These are phyloP conservation scores for Nomada goodeniana DNA, from an alignment of 2,888 invertebrate genomes.

Conservation along the genomic window DNA sequence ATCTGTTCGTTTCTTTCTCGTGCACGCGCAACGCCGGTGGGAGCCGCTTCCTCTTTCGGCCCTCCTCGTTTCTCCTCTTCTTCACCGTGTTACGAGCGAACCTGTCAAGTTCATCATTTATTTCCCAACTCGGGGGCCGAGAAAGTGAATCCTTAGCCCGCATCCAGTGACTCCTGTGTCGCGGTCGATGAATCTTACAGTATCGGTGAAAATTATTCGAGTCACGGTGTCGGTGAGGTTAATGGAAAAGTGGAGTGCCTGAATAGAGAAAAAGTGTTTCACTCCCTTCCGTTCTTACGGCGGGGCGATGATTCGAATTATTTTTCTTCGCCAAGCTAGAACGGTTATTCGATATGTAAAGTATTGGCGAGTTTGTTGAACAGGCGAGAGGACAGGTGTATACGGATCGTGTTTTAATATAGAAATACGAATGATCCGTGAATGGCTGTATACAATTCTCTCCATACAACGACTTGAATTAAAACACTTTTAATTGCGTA, in stretches of 20 bases:
- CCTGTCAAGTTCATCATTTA: conserved; percentile 77
- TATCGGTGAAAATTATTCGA: conserved; percentile 47
- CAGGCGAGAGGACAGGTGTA: too few species aligned
- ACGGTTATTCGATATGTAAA: neutral
- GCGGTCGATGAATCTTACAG: conserved; percentile 50
- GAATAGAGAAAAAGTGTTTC: neutral
- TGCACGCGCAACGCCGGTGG: conserved; percentile 50
- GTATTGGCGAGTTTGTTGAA: neutral
- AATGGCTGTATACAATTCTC: too few species aligned
- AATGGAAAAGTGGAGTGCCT: conserved; percentile 30
- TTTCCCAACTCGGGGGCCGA: conserved; percentile 72
- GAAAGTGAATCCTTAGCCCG: conserved; percentile 61
- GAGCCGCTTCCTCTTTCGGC: conserved; percentile 22
- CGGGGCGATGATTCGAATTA: too few species aligned
- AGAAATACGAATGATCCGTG: too few species aligned
- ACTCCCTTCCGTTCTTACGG: neutral
- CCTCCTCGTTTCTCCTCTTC: conserved; percentile 37
- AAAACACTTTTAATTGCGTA: too few species aligned
- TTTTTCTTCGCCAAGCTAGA: too few species aligned
- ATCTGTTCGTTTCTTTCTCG: conserved; percentile 32
- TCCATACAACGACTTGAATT: too few species aligned
- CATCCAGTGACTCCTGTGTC: conserved; percentile 52
- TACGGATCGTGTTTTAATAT: neutral
- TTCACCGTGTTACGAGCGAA: conserved; percentile 55
- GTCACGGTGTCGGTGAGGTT: conserved; percentile 20